Evolutionary conservation across 2,113 vertebrate species (phyloP).

Genomic region (Amblyornis subalaris): DNA sequence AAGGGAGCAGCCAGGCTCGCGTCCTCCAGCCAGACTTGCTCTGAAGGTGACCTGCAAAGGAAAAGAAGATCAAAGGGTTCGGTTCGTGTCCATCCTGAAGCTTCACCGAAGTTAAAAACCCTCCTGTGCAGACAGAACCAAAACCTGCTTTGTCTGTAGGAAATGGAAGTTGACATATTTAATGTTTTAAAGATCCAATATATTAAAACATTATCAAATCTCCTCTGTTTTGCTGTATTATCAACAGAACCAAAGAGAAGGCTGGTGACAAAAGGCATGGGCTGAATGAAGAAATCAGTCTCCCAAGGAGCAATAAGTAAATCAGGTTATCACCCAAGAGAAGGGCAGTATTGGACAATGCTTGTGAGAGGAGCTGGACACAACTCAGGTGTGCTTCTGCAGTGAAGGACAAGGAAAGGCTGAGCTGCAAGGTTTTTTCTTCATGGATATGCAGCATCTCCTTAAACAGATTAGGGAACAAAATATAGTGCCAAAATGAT

Average conservation of each 20-base stretch:
- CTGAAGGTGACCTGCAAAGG: constrained; percentile 12
- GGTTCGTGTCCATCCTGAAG: neutral
- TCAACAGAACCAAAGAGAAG: neutral
- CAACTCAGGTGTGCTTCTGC: neutral
- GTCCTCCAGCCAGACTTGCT: neutral
- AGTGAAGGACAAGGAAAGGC: neutral
- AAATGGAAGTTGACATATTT: neutral
- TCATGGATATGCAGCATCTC: neutral
- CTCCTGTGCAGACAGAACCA: neutral
- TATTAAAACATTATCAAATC: neutral
- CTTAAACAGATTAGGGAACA: neutral
- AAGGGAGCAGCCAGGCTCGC: neutral
- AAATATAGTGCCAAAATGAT: neutral
- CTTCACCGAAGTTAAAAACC: neutral
- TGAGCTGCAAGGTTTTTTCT: neutral
- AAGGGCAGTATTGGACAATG: neutral
- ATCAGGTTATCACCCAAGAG: neutral
- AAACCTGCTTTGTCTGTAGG: neutral
- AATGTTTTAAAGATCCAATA: neutral
- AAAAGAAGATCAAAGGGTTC: neutral
- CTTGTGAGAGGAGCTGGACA: neutral
- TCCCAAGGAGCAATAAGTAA: neutral
- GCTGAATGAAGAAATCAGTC: neutral
- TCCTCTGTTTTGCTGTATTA: neutral
- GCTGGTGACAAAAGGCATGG: neutral